Conservation (phyloP, 2,113 vertebrate genomes). For the Charina bottae region DNA sequence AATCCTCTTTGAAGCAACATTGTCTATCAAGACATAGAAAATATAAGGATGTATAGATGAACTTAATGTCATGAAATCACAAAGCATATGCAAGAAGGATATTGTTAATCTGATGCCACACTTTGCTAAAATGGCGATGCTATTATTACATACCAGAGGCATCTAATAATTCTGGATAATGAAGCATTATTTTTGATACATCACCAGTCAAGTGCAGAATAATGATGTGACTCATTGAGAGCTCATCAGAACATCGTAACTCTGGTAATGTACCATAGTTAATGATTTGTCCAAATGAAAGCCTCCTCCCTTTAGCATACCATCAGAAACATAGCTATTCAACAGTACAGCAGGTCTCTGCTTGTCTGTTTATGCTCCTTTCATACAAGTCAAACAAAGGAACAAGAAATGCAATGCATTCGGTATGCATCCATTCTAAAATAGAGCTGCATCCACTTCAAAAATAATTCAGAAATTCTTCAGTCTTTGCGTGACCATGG, state of each 20-base stretch:
- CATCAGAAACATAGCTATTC: background rate
- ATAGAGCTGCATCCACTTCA: no score
- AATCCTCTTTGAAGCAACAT: slow-evolving; percentile 10
- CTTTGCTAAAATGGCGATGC: background rate
- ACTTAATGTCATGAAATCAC: slow-evolving; percentile 53
- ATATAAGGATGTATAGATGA: slow-evolving; percentile 48
- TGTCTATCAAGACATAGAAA: slow-evolving; percentile 18
- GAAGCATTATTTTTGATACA: background rate
- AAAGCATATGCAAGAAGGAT: background rate
- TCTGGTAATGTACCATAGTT: slow-evolving; percentile 2
- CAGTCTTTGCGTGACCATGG: background rate
- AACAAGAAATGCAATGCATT: background rate
- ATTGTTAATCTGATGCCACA: background rate
- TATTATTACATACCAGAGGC: background rate
- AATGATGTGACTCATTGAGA: slow-evolving; percentile 19
- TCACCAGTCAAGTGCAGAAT: slow-evolving; percentile 13
- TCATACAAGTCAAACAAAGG: background rate
- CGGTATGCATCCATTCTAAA: background rate
- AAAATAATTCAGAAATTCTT: background rate
- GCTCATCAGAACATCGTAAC: background rate
- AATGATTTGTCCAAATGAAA: background rate
- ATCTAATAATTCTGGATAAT: slow-evolving; percentile 21
- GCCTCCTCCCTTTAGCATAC: background rate
- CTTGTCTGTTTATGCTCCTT: background rate
- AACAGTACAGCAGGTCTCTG: background rate